phyloP scores from a whole-genome alignment of 2,797 vertebrate genomes.

The Eupleurogrammus muticus region DNA sequence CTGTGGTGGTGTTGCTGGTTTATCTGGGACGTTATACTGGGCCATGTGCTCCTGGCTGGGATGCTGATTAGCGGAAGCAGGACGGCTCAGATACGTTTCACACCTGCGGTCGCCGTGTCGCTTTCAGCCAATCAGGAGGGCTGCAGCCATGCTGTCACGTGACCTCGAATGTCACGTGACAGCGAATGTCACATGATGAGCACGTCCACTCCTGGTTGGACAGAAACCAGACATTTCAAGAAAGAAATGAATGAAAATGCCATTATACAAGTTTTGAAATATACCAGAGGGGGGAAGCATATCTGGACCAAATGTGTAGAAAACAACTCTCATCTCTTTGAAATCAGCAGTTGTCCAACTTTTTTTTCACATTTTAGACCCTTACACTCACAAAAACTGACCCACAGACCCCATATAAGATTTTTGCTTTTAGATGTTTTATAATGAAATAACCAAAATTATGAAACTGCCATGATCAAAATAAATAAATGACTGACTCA shows the following conservation, averaged over 20 bases:
- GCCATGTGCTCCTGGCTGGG: slow-evolving; percentile 36
- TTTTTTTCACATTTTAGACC: no score
- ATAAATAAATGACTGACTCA: no score
- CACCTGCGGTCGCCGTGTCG: slow-evolving; percentile 16
- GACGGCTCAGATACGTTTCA: slow-evolving; percentile 28
- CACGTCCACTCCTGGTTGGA: background rate
- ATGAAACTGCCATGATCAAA: no score
- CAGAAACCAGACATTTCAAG: background rate
- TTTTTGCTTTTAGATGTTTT: no score
- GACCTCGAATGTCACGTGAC: background rate
- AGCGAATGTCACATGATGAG: background rate
- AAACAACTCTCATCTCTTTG: no score
- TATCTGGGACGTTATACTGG: slow-evolving; percentile 3
- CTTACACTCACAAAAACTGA: no score
- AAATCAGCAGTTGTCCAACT: no score
- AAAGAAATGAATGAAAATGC: background rate
- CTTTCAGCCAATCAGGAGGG: slow-evolving; percentile 15
- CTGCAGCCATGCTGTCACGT: slow-evolving; percentile 5
- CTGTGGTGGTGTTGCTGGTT: slow-evolving; percentile 24
- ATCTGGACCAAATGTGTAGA: no score
- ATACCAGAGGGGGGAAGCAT: no score
- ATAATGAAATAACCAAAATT: no score
- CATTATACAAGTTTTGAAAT: background rate
- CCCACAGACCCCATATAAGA: no score
- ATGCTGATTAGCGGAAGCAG: slow-evolving; percentile 36